A percentile compares a stretch with the other conserved stretches of the same genome.
Conservation (phyloP, 2,888 invertebrate species). For the Pachydiplax longipennis region DNA sequence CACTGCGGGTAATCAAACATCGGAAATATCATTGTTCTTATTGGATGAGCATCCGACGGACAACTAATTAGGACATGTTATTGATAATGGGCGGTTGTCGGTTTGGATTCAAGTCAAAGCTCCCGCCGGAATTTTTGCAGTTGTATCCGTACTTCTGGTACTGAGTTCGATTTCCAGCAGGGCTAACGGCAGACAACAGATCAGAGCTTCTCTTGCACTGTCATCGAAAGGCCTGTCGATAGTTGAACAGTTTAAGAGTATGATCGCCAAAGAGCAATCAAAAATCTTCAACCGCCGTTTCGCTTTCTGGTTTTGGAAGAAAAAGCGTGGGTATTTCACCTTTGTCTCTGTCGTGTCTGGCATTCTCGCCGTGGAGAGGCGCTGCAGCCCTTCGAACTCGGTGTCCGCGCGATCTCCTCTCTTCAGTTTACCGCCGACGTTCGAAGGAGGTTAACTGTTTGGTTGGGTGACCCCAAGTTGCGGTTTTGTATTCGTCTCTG, state of each 20-base stretch:
- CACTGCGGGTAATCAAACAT: too few species aligned
- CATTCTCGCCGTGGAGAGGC: slow-evolving; percentile 15
- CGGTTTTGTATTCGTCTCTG: background rate
- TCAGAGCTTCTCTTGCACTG: too few species aligned
- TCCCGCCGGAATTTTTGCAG: background rate
- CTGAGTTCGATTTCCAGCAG: too few species aligned
- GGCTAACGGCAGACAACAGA: too few species aligned
- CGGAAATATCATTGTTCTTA: too few species aligned
- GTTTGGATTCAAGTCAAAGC: background rate
- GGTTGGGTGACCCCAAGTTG: background rate
- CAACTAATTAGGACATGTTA: too few species aligned
- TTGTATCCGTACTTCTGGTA: background rate
- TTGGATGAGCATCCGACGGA: too few species aligned
- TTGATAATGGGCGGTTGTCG: background rate
- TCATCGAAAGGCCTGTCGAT: too few species aligned
- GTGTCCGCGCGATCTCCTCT: background rate
- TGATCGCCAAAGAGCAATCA: background rate
- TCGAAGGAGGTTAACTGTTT: background rate
- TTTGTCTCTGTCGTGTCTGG: background rate
- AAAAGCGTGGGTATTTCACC: background rate
- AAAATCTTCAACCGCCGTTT: background rate
- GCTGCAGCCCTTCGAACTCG: background rate
- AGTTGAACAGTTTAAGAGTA: too few species aligned
- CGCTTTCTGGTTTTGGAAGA: background rate
- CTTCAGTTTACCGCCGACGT: background rate